These are phyloP conservation scores for Platanista minor DNA, from an alignment of 2,113 vertebrate species.

Conservation along the genomic window DNA sequence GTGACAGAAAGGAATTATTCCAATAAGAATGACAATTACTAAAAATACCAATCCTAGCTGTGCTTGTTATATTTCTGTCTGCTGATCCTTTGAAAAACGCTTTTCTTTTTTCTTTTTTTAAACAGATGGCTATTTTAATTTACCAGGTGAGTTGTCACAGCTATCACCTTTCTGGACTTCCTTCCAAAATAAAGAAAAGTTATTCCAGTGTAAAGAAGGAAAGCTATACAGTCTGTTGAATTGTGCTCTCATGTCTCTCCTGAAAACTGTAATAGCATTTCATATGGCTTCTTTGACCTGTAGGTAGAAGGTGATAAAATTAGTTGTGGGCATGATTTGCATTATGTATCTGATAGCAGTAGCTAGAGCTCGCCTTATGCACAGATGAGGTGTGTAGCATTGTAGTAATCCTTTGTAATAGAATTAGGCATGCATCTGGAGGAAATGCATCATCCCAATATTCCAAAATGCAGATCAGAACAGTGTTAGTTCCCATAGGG, in stretches of 20 bases:
- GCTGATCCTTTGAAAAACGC: background rate
- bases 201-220: background rate
- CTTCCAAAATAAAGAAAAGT: background rate
- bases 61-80: background rate
- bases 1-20: slow-evolving; percentile 1
- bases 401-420: background rate
- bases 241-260: background rate
- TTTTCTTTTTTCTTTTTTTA: background rate
- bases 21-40: slow-evolving; percentile 18
- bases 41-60: background rate
- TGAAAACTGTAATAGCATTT: background rate
- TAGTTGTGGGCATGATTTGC: background rate
- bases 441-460: background rate
- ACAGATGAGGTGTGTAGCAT: background rate
- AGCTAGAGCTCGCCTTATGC: background rate
- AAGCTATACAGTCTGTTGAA: background rate
- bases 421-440: background rate
- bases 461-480: background rate
- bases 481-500: background rate
- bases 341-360: background rate
- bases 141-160: background rate
- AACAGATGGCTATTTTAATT: slow-evolving; percentile 37
- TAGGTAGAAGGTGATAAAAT: background rate
- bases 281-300: background rate
- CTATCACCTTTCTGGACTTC: background rate